Conservation (phyloP, 2,113 vertebrate species). For the Stomatorhinus ivindoensis region DNA sequence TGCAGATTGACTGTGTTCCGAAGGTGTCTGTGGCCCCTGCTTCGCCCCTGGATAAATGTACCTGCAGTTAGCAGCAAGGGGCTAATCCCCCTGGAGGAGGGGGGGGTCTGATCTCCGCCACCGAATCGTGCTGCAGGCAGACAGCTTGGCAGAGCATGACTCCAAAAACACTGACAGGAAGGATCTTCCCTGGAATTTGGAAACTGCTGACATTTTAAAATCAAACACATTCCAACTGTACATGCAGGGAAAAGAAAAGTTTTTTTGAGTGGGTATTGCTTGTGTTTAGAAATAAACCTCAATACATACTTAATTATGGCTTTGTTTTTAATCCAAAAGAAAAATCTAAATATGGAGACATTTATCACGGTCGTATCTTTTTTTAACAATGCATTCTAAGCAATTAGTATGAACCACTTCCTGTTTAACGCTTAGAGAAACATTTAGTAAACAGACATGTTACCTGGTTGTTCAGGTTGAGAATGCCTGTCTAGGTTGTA, state of each 20-base stretch:
- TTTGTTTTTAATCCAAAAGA: constrained; percentile 1
- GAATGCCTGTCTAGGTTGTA: neutral
- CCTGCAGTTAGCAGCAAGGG: neutral
- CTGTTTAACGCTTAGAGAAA: neutral
- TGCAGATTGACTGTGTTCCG: neutral
- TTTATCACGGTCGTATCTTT: neutral
- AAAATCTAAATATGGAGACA: neutral
- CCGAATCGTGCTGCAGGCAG: neutral
- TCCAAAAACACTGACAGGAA: neutral
- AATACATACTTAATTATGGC: neutral
- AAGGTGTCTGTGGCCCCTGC: neutral
- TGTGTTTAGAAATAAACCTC: neutral
- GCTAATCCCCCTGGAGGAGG: neutral
- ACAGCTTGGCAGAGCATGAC: neutral
- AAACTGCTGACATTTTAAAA: neutral
- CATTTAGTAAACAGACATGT: neutral
- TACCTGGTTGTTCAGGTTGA: neutral
- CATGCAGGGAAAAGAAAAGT: neutral
- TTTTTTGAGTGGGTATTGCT: neutral
- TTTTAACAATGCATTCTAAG: neutral
- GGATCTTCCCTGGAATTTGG: neutral
- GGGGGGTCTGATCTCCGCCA: neutral
- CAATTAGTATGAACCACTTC: neutral
- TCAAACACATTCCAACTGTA: neutral
- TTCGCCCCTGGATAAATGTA: neutral